Evolutionary conservation across 1,140 invertebrate genomes (phyloP), one percentile per base, ranked within the genome.

Genomic region (Acarapis woodi): DNA sequence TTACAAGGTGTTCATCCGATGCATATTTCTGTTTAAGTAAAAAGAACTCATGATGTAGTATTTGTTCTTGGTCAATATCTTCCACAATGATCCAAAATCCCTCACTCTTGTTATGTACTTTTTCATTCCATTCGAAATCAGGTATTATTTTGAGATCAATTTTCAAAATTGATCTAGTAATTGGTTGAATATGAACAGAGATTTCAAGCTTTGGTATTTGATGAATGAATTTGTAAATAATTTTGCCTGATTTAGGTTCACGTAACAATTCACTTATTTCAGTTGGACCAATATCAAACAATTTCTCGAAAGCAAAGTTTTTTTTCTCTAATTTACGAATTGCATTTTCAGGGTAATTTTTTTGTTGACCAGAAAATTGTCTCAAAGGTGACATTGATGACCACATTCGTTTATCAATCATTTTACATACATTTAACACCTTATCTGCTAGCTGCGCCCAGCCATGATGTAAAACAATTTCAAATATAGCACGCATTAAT

Each of bases 101-200:
- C 60, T 96, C 83, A 0, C 83, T 88, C 34, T 71, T 69, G 0
- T 85, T 85, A 53, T 96, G 87, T 20, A 88, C 60, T 54, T 93
- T 90, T 42, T 94, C 85, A 47, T 97, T 88, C 90, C 93, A 99
- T 49, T 93, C 78, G 56, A 97, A 99, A 57, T 99, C 88, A 0
- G 93, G 87, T 0, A 83, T 90, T n/a, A 99, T 85, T 1, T 85
- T 94, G 2, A 99, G 59, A 55, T 97, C 88, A 2, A 99, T 82
- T 38, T 79, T 61, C 0, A 96, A 53, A 0, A 85, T 93, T 6
- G 83, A 82, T 38, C 88, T 59, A 0, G 90, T 99, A 31, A 99
- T 88, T 1, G 93, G 93, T 53, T 97, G 85, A 46, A 96, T 87
- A 49, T 93, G 85, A 0, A 83, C 88, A 0, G 80, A 72, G 0